A percentile compares a stretch with the other conserved stretches of the same genome.
These are phyloP conservation scores for Macaria notata DNA, from an alignment of 2,888 invertebrate genomes.

Conservation along the genomic window DNA sequence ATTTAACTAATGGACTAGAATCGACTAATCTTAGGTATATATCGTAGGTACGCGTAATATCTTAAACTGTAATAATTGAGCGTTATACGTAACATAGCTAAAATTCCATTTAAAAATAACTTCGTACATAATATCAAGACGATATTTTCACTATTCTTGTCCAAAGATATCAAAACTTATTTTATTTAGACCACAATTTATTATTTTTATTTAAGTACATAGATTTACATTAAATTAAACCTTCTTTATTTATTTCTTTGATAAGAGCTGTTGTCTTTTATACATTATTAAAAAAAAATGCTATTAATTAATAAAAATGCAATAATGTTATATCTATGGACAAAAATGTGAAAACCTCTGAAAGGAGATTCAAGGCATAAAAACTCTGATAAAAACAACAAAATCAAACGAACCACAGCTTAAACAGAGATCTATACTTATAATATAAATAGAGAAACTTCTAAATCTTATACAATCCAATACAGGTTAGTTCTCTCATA, in stretches of 20 bases:
- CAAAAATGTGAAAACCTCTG: conserved; percentile 1
- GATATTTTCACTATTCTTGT: no score
- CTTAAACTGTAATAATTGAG: conserved; percentile 67
- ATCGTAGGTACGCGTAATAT: conserved; percentile 11
- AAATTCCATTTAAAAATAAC: conserved; percentile 38
- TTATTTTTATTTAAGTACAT: no score
- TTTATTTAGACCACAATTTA: no score
- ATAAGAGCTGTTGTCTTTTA: no score
- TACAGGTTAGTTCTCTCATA: conserved; percentile 34
- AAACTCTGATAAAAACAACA: conserved; percentile 22
- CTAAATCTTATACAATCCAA: conserved; percentile 32
- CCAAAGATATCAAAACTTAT: no score
- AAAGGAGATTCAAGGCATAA: conserved; percentile 36
- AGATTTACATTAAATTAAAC: no score
- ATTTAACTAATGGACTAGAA: conserved; percentile 62
- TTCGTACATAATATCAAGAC: conserved; percentile 5
- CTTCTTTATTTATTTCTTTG: no score
- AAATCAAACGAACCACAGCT: conserved; percentile 31
- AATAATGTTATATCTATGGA: not conserved
- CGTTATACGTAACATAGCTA: conserved; percentile 57
- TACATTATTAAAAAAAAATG: no score
- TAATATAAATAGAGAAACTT: conserved; percentile 35
- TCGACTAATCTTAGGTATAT: conserved; percentile 39
- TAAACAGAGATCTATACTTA: conserved; percentile 20
- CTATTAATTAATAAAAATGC: no score